These are phyloP conservation scores for Setophaga kirtlandii DNA, from an alignment of 2,113 vertebrate genomes.

Conservation along the genomic window DNA sequence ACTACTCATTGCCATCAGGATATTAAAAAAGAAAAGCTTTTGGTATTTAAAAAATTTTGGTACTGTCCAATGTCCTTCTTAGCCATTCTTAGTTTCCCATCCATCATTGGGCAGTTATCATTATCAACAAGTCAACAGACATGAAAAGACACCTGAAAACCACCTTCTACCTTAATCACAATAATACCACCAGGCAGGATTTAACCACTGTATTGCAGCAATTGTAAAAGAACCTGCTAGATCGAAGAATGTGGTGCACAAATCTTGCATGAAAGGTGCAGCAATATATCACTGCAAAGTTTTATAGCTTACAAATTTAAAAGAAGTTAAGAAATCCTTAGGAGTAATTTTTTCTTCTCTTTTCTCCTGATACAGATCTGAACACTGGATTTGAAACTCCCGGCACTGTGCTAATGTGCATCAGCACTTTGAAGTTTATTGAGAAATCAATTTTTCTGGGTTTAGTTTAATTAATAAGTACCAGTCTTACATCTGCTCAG, in stretches of 20 bases:
- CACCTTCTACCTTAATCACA: neutral
- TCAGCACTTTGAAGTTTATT: slow-evolving; percentile 31
- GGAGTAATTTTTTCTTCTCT: neutral
- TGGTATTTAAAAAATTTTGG: neutral
- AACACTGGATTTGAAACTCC: slow-evolving; percentile 39
- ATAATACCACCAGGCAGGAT: neutral
- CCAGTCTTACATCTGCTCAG: slow-evolving; percentile 63
- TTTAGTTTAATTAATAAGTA: slow-evolving; percentile 74
- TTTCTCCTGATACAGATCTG: neutral
- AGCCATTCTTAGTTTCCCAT: neutral
- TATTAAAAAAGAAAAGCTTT: neutral
- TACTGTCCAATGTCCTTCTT: neutral
- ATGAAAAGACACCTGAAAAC: neutral
- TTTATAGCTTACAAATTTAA: neutral
- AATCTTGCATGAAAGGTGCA: neutral
- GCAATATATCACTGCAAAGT: neutral
- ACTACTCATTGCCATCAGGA: neutral
- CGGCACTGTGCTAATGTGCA: slow-evolving; percentile 7
- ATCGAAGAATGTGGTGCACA: neutral
- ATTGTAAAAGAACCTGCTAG: neutral
- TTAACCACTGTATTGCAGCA: neutral
- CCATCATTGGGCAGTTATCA: neutral
- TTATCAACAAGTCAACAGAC: neutral
- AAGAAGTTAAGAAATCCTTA: neutral
- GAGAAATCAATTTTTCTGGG: slow-evolving; percentile 47